Conservation (phyloP, 2,888 invertebrate genomes). For the Punctoribates punctum region DNA sequence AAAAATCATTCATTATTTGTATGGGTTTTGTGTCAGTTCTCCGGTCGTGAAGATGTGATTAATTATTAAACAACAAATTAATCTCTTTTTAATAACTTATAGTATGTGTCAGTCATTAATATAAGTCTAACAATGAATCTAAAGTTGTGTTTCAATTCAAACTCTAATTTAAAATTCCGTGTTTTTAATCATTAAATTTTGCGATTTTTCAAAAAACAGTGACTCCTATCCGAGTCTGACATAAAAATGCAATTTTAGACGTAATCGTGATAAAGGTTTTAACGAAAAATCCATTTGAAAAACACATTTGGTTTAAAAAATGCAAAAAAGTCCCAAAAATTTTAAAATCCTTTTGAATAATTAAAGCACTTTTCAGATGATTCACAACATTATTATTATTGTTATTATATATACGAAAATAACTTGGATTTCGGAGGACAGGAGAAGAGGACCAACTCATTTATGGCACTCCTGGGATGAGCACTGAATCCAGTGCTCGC, state of each 20-base stretch:
- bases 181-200: neutral
- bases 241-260: constrained; percentile 8
- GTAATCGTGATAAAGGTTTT: neutral
- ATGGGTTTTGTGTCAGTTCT: constrained; percentile 12
- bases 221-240: neutral
- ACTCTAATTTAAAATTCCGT: neutral
- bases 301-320: neutral
- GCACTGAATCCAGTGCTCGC: too few relatives aligned
- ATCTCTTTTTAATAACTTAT: constrained; percentile 31
- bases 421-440: neutral
- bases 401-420: neutral
- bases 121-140: neutral
- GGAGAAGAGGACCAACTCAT: neutral
- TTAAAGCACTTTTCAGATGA: constrained; percentile 6
- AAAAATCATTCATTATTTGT: constrained; percentile 6
- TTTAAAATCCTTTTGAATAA: constrained; percentile 32
- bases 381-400: neutral
- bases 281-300: neutral
- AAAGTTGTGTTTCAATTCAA: neutral
- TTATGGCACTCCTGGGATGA: constrained; percentile 33
- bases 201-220: neutral
- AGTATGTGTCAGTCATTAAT: neutral
- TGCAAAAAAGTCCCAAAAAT: neutral
- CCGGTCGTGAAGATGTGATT: neutral
- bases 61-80: constrained; percentile 21